Conservation (phyloP, 2,113 vertebrate species). For the Pongo pygmaeus region DNA sequence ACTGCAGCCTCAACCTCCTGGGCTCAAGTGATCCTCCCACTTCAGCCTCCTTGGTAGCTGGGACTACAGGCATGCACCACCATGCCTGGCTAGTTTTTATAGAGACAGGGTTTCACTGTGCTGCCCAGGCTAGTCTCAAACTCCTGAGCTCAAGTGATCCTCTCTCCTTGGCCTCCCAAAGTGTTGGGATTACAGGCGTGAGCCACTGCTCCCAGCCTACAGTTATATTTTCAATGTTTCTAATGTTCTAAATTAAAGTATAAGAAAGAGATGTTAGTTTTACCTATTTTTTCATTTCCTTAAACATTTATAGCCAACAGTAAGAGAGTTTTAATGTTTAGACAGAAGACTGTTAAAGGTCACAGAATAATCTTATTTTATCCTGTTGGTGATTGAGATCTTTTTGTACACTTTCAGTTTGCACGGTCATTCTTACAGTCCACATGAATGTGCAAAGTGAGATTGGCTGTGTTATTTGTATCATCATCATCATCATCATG, state of each 20-base stretch:
- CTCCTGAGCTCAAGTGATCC: too few relatives aligned
- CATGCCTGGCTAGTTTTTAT: too few relatives aligned
- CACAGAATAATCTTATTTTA: background rate
- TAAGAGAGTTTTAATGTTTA: background rate
- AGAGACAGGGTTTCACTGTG: too few relatives aligned
- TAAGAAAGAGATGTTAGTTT: background rate
- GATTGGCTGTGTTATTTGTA: too few relatives aligned
- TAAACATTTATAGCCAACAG: background rate
- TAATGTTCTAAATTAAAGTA: background rate
- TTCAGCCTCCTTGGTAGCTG: too few relatives aligned
- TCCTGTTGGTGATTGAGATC: background rate
- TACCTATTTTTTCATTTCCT: background rate
- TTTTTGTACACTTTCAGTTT: background rate
- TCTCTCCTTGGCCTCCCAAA: too few relatives aligned
- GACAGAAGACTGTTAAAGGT: background rate
- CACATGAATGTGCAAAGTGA: fast-evolving
- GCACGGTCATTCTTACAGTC: background rate
- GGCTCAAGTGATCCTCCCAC: too few relatives aligned
- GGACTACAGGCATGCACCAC: too few relatives aligned
- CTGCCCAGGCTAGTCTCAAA: too few relatives aligned
- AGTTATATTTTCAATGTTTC: background rate
- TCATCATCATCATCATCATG: background rate
- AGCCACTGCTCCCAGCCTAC: too few relatives aligned
- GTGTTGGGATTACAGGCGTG: too few relatives aligned
- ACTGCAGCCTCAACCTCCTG: too few relatives aligned